Base-by-base conservation (phyloP, 2,797 vertebrate genomes). In the Coendou prehensilis region DNA sequence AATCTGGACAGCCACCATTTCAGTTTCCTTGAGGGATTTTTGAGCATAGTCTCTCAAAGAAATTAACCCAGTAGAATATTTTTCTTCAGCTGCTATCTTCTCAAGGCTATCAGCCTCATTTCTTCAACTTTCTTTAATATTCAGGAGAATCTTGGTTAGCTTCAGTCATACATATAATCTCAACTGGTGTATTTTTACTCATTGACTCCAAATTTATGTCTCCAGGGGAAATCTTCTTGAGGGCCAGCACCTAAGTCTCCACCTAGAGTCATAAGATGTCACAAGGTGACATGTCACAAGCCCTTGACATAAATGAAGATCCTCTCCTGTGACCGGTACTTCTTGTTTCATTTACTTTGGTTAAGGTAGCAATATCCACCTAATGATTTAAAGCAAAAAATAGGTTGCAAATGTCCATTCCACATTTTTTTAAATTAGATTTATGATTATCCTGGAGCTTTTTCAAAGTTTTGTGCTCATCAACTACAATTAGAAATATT, bases 51-150 rank as follows among this genome's bases (percentile, higher is more conserved):
- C 54, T 45, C 18, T 76, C 64, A 57, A 28, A 84, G 37, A 20
- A 88, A 54, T 50, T 63, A 30, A 73, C 28, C 47, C 54, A 76
- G 85, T n/a, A 41, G 61, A 22, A 91, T 37, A 23, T 83, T 50
- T 52, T 91, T 64, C 45, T 17, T 67, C 52, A 85, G 75, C 37
- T 71, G 18, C 52, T 75, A 6, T 28, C 11, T 56, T 94, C 52
- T 86, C 56, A 73, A 37, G 57, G 54, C 22, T 90, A 64, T 11
- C 2, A 9, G 33, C 17, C 61, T 75, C n/a, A 89, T 50, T 89
- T 83, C 69, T 56, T 91, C 56, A 93, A 73, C 33, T 47, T 75
- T 84, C 28, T 80, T 93, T 54, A 93, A 73, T 57, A 56, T 37
- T 84, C 0, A 5, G 23, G 52, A 47, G 83, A 59, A 69, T 67